Evolutionary conservation across 53 echinoderm and acorn worm species (phyloP), one percentile per base, ranked within the genome.

Genomic region (Astropecten irregularis): DNA sequence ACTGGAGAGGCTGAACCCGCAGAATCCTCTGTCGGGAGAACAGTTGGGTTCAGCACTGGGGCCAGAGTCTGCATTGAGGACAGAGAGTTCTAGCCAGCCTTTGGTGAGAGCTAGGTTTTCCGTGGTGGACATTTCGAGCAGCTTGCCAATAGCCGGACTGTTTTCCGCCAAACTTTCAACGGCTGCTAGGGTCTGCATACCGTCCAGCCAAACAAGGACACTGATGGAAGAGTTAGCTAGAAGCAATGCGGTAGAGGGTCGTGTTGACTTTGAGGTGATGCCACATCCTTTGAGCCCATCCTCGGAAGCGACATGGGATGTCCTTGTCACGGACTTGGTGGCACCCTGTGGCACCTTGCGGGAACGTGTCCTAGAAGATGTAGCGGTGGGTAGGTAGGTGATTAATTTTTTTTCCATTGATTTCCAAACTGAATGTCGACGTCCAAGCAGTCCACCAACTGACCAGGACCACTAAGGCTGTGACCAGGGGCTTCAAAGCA

Each of bases 371-470:
- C 64, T 91, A 32, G 83, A 88, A 30, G 81, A 88, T 32, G 84
- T 88, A 27, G 91, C 91, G 38, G 76, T 91, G 6, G 88, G 73
- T 16, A 88, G 88, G 88, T 88, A 13, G 36, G 87, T 34, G 15
- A 22, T n/a, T n/a, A n/a, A n/a, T n/a, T n/a, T n/a, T n/a, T n/a
- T n/a, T n/a, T n/a, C n/a, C n/a, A n/a, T n/a, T n/a, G n/a, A n/a
- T 7, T 28, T 19, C 5, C 9, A 26, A 16, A 33, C 22, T 68
- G 16, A 65, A n/a, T 58, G n/a, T n/a, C n/a, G n/a, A n/a, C n/a
- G n/a, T n/a, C n/a, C n/a, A n/a, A n/a, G n/a, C n/a, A n/a, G n/a
- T n/a, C n/a, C n/a, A n/a, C n/a, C n/a, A n/a, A n/a, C n/a, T n/a
- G n/a, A n/a, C n/a, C n/a, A n/a, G n/a, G n/a, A n/a, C n/a, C n/a